Evolutionary conservation across 2,797 vertebrate species (phyloP), one percentile per base, ranked within the genome.

Genomic region (Pseudochromis fuscus): DNA sequence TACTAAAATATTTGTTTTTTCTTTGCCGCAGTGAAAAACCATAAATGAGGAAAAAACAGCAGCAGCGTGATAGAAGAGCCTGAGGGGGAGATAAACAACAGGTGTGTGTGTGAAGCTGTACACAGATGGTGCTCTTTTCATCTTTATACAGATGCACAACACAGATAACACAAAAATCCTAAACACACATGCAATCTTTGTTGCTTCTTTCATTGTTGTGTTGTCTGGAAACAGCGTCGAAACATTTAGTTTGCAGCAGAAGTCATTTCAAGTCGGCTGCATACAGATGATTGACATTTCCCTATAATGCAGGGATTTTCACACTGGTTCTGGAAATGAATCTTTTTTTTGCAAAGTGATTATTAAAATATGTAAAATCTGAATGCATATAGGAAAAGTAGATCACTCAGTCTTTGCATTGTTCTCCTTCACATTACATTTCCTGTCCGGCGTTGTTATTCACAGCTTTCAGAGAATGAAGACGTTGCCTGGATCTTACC

Each of bases 31-130:
- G 21, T 42, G 11, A 70, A 50, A 44, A 56, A 18, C 5, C 59
- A 37, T 50, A 44, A 45, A 57, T 35, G 57, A 70, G 60, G 48
- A 59, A 37, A 49, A 66, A 77, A 44, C n/a, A n/a, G n/a, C n/a
- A n/a, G 24, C 46, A 66, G 58, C 53, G 42, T 59, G 44, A 52
- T 72, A 3, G 62, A 57, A 68, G 68, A 82, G 57, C 55, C 5
- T 1, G 8, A 75, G 30, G 66, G 31, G 67, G 74, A 77, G 81
- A 87, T 65, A 63, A 81, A 71, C 57, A 83, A 86, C 86, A 88
- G 77, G 83, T 87, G 87, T 73, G 77, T 56, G 56, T 58, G 55
- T 46, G 58, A 44, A 60, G 50, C 37, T 15, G 57, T 38, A 44
- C 52, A 58, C 66, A 70, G 53, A 70, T 60, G 55, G 56, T 23